Conservation (phyloP, 2,797 vertebrate species). For the Ateles fusciceps region DNA sequence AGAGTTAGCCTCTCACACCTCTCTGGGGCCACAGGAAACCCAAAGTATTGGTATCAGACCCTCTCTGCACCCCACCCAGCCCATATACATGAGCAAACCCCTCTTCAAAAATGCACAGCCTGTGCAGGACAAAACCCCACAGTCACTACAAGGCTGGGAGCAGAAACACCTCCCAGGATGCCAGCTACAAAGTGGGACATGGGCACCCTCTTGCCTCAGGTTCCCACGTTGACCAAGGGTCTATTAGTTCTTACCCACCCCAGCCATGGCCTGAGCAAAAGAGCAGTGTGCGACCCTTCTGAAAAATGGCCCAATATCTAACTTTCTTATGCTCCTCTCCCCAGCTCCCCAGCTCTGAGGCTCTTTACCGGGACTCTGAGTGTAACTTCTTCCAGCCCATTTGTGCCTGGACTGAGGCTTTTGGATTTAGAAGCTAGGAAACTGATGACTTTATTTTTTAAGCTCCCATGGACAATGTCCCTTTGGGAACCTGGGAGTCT, state of each 20-base stretch:
- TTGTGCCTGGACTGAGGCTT: not conserved
- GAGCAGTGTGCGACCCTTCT: not conserved
- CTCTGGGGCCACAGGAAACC: not conserved
- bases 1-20: not conserved
- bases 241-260: too few relatives aligned
- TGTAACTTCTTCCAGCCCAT: accelerated
- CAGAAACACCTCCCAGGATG: not conserved
- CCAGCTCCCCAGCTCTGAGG: accelerated
- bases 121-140: accelerated
- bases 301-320: too few relatives aligned
- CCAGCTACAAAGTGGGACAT: not conserved
- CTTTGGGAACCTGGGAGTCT: not conserved
- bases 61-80: not conserved
- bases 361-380: not conserved
- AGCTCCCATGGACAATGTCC: not conserved
- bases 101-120: not conserved
- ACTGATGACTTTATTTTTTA: not conserved
- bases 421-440: not conserved
- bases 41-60: not conserved
- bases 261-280: not conserved
- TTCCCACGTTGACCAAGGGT: not conserved
- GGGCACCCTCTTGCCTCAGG: not conserved
- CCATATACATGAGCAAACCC: not conserved
- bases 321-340: not conserved
- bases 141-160: not conserved